Percentiles rank a stretch among this genome's conserved stretches.
These are phyloP conservation scores for Gavialis gangeticus DNA, from an alignment of 2,113 vertebrate genomes.

Conservation along the genomic window DNA sequence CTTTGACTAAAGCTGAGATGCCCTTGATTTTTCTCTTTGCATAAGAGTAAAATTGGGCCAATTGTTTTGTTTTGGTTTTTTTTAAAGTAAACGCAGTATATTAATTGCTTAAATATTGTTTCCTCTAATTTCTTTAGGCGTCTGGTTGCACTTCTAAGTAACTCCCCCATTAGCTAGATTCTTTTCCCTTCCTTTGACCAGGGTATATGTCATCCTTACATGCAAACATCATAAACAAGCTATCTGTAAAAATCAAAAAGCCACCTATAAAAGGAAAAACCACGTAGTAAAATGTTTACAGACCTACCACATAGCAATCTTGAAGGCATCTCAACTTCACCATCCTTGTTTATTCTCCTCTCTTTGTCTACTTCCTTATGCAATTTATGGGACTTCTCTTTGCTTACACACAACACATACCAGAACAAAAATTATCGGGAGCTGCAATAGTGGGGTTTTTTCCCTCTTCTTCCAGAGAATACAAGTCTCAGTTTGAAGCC, in stretches of 20 bases:
- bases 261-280: not conserved
- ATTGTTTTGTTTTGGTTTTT: too few relatives aligned
- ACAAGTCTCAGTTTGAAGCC: constrained; percentile 90
- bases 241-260: too few relatives aligned
- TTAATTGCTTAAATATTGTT: not conserved
- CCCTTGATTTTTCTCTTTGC: not conserved
- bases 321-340: not conserved
- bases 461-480: constrained; percentile 82
- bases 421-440: not conserved
- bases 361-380: not conserved
- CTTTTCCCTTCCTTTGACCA: not conserved
- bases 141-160: not conserved
- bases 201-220: not conserved
- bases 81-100: not conserved
- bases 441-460: not conserved
- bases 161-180: not conserved
- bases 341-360: not conserved
- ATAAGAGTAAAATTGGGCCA: not conserved
- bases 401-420: not conserved
- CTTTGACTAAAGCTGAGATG: not conserved
- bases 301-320: not conserved
- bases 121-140: not conserved
- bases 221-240: not conserved
- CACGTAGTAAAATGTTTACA: not conserved
- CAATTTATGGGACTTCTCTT: not conserved